phyloP scores from a whole-genome alignment of 2,888 invertebrate species.

The Rhagonycha lutea region DNA sequence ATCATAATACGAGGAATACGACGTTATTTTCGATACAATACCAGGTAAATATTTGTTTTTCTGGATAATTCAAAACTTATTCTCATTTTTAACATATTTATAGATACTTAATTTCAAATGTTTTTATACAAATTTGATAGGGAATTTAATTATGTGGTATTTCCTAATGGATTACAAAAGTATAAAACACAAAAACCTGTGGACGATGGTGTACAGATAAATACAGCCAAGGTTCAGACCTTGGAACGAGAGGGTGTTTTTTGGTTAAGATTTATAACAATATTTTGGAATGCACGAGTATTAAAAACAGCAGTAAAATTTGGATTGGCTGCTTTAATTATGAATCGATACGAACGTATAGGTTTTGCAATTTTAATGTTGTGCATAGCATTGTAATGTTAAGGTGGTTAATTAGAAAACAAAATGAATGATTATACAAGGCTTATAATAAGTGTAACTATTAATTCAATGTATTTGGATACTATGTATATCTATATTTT shows the following conservation, averaged over 20 bases:
- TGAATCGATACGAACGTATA: constrained; percentile 49
- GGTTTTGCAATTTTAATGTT: constrained; percentile 49
- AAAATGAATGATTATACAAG: not conserved
- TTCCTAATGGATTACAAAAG: not conserved
- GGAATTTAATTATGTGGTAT: not conserved
- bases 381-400: constrained; percentile 45
- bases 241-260: constrained; percentile 30
- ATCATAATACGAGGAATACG: too few species aligned
- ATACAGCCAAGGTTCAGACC: not conserved
- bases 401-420: not conserved
- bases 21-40: not conserved
- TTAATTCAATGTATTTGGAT: not conserved
- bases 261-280: constrained; percentile 48
- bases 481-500: not conserved
- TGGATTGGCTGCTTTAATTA: constrained; percentile 48
- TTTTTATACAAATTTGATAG: not conserved
- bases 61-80: not conserved
- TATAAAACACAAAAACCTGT: not conserved
- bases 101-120: not conserved
- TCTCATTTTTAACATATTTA: not conserved
- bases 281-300: constrained; percentile 50
- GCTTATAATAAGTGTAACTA: not conserved
- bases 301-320: constrained; percentile 49
- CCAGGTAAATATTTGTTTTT: not conserved
- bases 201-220: not conserved